Evolutionary conservation across 2,113 vertebrate species (phyloP), one percentile per base, ranked within the genome.

Genomic region (Callocephalon fimbriatum): DNA sequence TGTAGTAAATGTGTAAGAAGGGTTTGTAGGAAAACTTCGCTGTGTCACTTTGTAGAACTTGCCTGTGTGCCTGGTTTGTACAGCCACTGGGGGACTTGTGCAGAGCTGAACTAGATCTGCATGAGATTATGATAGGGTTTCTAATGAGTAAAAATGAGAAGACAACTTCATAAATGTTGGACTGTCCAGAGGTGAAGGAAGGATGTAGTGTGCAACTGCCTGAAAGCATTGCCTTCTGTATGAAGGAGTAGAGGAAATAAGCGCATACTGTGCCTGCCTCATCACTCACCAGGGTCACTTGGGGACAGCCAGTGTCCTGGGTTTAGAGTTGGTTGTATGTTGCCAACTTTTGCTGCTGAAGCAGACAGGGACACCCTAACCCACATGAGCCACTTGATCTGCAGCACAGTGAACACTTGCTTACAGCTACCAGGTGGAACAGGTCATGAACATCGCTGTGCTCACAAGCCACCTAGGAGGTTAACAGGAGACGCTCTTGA

Each of bases 371-470:
- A 59, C 26, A 51, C 53, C 32, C 29, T 72, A 47, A 45, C 42
- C 38, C 25, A 4, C 0, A 0, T 48, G 47, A 67, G 27, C 10
- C 9, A 7, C 18, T 38, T 10, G 15, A 80, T 67, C 45, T 74
- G 74, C 62, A 67, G 61, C 88, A 63, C n/a, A 38, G 37, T 10
- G 31, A 58, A 7, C 11, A 7, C n/a, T 70, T 77, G 29, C 63
- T 72, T 72, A 53, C 42, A 70, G 23, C 44, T 75, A 4, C 23
- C 7, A 44, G 22, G 50, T 73, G 53, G 74, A 86, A 48, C 15
- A n/a, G 29, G 32, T 12, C 15, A 3, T 4, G 35, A 54, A 47
- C 9, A 13, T 21, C 17, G 15, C 26, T 71, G 65, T 59, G 47
- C 29, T 80, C 48, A 22, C 58, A 77, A 70, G 40, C 59, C 32